These are phyloP conservation scores for Melinaea menophilus DNA, from an alignment of 2,888 invertebrate genomes.

Conservation along the genomic window DNA sequence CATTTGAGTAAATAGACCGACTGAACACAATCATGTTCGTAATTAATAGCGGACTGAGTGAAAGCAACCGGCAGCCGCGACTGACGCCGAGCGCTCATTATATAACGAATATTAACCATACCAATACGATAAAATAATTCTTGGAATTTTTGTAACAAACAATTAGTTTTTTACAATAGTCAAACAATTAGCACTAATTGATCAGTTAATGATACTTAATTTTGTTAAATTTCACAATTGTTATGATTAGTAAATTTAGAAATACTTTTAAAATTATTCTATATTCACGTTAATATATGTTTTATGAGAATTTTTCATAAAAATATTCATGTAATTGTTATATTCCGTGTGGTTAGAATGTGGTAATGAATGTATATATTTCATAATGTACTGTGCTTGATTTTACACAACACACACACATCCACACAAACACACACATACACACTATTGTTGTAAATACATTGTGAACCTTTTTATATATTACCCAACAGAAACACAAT, in stretches of 20 bases:
- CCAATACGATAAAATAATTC: slow-evolving; percentile 45
- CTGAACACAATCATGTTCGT: slow-evolving; percentile 67
- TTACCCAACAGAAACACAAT: background rate
- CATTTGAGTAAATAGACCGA: slow-evolving; percentile 74
- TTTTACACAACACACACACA: slow-evolving; percentile 15
- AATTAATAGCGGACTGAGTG: slow-evolving; percentile 71
- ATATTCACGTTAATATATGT: no score
- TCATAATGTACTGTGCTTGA: slow-evolving; percentile 19
- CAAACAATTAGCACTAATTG: no score
- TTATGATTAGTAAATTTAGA: no score
- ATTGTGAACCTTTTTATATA: background rate
- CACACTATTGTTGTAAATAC: background rate
- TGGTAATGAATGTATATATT: slow-evolving; percentile 20
- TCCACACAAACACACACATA: no score
- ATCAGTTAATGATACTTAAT: no score
- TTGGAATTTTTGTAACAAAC: no score
- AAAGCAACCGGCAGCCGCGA: slow-evolving; percentile 64
- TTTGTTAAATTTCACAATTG: no score
- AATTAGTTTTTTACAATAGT: no score
- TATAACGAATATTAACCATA: slow-evolving; percentile 73
- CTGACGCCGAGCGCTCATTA: slow-evolving; percentile 59
- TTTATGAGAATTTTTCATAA: no score
- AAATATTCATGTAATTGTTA: background rate
- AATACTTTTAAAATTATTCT: no score
- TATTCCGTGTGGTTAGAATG: slow-evolving; percentile 20